Evolutionary conservation across 2,888 invertebrate species (phyloP), one percentile per base, ranked within the genome.

Genomic region (Cylindroiulus punctatus): DNA sequence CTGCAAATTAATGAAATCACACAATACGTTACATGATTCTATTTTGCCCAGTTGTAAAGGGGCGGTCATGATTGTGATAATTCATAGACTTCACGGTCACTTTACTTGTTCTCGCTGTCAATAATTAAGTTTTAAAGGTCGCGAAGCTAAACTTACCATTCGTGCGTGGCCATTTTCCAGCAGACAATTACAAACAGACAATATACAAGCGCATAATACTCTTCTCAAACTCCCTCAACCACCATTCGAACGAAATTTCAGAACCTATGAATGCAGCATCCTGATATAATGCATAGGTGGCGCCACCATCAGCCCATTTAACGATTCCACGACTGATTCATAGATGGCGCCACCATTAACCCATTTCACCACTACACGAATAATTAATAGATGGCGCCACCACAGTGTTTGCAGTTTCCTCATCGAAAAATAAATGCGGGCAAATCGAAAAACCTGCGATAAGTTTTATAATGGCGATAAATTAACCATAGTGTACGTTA

Each of bases 1-100:
- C 91, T 91, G 22, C 22, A 17, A 26, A 14, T 22, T 4, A 81
- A 81, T 81, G 44, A 84, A 42, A 22, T 2, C 30, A 8, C 7
- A 5, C n/a, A n/a, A n/a, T n/a, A n/a, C n/a, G n/a, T n/a, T n/a
- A n/a, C n/a, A n/a, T n/a, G n/a, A n/a, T n/a, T n/a, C n/a, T n/a
- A 57, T 17, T n/a, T 57, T 4, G 52, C 12, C 52, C 19, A 3
- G n/a, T n/a, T 57, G n/a, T 10, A n/a, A 57, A 57, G 57, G 57
- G 57, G 57, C 57, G 57, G 57, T 57, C 22, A 57, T n/a, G n/a
- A n/a, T n/a, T n/a, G n/a, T n/a, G n/a, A n/a, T n/a, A n/a, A n/a
- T n/a, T n/a, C n/a, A n/a, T n/a, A n/a, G n/a, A n/a, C n/a, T n/a
- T n/a, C n/a, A n/a, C n/a, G n/a, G n/a, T n/a, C n/a, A n/a, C n/a